These are phyloP conservation scores for Seira sanloemensis DNA, from an alignment of 2,888 invertebrate genomes.

Conservation along the genomic window DNA sequence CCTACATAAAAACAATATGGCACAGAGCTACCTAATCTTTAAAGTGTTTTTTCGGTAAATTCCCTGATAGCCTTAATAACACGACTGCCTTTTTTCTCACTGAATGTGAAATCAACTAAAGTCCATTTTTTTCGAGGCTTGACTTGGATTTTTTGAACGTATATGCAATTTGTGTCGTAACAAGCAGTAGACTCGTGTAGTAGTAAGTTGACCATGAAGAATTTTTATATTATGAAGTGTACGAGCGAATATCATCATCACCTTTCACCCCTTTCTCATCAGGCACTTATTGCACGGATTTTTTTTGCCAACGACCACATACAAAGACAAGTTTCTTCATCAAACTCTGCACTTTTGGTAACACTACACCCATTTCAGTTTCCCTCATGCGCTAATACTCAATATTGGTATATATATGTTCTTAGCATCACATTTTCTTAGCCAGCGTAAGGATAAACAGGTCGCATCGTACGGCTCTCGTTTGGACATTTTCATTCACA, in stretches of 20 bases:
- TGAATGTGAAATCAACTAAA: not conserved
- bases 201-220: not conserved
- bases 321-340: not conserved
- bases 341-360: no score
- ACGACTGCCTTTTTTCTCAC: constrained; percentile 8
- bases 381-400: not conserved
- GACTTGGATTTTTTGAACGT: not conserved
- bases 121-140: not conserved
- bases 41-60: constrained; percentile 9
- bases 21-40: not conserved
- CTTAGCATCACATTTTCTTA: not conserved
- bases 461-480: not conserved
- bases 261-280: constrained; percentile 56
- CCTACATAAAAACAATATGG: constrained; percentile 10
- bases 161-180: not conserved
- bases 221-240: constrained; percentile 22
- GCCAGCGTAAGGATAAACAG: not conserved
- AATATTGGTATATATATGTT: no score
- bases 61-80: constrained; percentile 57
- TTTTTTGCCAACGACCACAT: constrained; percentile 6
- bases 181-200: not conserved
- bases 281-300: not conserved
- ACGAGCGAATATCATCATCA: constrained; percentile 43
- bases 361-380: not conserved
- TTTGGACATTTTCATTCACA: not conserved